Percentiles rank a stretch among this genome's conserved stretches.
These are phyloP conservation scores for Solenopsis fugax DNA, from an alignment of 1,140 invertebrate genomes.

Conservation along the genomic window DNA sequence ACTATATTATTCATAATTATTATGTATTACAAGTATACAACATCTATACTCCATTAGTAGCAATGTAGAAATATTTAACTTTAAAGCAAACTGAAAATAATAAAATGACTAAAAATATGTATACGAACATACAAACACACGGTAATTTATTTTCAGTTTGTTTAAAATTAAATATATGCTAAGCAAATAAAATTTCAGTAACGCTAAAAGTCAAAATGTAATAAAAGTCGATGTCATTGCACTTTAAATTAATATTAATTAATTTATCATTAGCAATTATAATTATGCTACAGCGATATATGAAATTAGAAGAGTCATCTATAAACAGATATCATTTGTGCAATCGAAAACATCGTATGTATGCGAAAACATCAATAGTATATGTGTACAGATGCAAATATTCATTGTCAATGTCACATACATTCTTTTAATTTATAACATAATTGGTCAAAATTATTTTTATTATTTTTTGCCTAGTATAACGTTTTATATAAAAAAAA, in stretches of 20 bases:
- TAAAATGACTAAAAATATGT: no score
- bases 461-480: neutral
- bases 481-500: neutral
- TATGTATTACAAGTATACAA: neutral
- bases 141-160: no score
- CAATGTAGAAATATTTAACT: neutral
- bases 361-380: neutral
- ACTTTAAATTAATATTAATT: neutral
- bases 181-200: neutral
- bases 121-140: no score
- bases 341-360: conserved; percentile 8
- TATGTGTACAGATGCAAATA: neutral
- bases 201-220: neutral
- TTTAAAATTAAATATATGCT: no score
- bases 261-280: neutral
- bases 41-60: neutral
- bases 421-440: conserved; percentile 3
- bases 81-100: conserved; percentile 1
- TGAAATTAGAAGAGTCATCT: conserved; percentile 9
- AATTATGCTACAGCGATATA: neutral
- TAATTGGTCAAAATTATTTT: neutral
- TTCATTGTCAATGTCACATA: neutral
- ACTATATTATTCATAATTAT: neutral
- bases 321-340: neutral
- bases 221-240: neutral